Evolutionary conservation across 2,888 invertebrate species (phyloP).

Genomic region (Plemyria rubiginata): DNA sequence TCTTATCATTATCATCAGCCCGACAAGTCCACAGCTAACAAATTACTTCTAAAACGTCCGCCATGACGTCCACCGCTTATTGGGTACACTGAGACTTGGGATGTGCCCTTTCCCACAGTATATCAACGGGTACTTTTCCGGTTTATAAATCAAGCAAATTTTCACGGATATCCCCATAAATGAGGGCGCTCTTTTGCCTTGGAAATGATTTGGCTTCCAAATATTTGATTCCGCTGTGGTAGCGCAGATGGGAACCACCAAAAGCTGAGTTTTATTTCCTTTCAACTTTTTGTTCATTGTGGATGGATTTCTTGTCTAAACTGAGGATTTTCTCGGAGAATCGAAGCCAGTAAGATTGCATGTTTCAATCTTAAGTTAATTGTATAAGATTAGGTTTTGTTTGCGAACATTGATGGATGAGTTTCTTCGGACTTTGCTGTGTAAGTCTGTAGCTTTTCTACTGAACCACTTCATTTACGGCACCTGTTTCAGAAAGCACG

Average conservation of each 20-base stretch:
- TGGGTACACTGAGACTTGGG: not conserved
- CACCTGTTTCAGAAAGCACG: no score
- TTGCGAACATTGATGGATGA: slow-evolving; percentile 5
- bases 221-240: slow-evolving; percentile 25
- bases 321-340: not conserved
- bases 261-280: slow-evolving; percentile 17
- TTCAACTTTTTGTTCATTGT: slow-evolving; percentile 2
- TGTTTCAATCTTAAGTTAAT: not conserved
- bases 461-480: no score
- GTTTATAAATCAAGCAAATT: slow-evolving; percentile 56
- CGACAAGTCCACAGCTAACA: no score
- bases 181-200: slow-evolving; percentile 31
- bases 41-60: not conserved
- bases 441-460: not conserved
- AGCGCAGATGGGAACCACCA: slow-evolving; percentile 23
- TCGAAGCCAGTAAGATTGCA: not conserved
- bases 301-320: not conserved
- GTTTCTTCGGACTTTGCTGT: not conserved
- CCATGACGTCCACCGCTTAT: not conserved
- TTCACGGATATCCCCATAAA: slow-evolving; percentile 48
- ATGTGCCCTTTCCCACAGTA: slow-evolving; percentile 39
- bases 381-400: not conserved
- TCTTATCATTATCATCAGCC: no score
- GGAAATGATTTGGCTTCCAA: slow-evolving; percentile 24
- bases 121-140: slow-evolving; percentile 57